Percentiles rank a stretch among this genome's conserved stretches.
phyloP scores from a whole-genome alignment of 2,797 vertebrate species.

The Selene dorsalis region DNA sequence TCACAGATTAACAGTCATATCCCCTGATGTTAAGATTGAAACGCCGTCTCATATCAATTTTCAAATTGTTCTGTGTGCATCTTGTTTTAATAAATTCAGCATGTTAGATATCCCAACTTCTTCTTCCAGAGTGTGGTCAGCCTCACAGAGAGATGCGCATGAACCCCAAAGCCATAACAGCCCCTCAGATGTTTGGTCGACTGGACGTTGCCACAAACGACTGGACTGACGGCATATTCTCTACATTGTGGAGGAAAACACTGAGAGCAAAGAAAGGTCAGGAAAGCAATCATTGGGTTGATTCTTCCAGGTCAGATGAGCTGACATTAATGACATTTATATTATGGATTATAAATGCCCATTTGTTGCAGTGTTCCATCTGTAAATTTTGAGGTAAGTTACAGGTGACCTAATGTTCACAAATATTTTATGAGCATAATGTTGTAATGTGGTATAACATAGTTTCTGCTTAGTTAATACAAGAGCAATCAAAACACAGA shows the following conservation, averaged over 20 bases:
- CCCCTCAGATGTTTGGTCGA: constrained; percentile 96
- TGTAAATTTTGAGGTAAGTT: too few species aligned
- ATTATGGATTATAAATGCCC: neutral
- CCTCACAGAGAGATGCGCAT: constrained; percentile 98
- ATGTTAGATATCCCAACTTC: neutral
- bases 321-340: neutral
- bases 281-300: constrained; percentile 1
- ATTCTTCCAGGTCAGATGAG: neutral
- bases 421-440: neutral
- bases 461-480: neutral
- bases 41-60: neutral
- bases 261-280: constrained; percentile 93
- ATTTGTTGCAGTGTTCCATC: neutral
- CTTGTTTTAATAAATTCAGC: neutral
- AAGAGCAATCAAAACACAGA: constrained; percentile 10
- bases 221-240: constrained; percentile 99
- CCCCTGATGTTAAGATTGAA: neutral
- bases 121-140: constrained; percentile 88
- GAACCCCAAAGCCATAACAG: constrained; percentile 99
- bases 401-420: neutral
- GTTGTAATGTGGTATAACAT: neutral
- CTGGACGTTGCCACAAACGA: constrained; percentile 97
- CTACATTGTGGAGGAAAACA: constrained; percentile 97
- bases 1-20: neutral
- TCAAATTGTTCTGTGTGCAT: neutral